Percentiles rank a stretch among this genome's conserved stretches.
phyloP scores from a whole-genome alignment of 2,888 invertebrate genomes.

The Herminia tarsipennalis region DNA sequence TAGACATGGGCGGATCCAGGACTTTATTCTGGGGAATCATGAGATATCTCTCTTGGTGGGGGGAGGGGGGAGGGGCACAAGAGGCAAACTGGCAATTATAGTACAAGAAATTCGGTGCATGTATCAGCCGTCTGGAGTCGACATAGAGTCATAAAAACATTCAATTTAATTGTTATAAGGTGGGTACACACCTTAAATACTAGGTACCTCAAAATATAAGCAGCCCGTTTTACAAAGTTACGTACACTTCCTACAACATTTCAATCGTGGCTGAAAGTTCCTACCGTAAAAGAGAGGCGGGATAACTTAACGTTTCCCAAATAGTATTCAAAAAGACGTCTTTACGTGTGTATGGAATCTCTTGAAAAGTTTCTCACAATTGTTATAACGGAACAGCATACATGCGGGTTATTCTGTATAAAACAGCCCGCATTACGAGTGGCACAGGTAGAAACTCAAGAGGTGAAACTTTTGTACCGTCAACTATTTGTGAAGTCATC shows the following conservation, averaged over 20 bases:
- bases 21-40: no score
- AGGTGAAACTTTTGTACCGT: slow-evolving; percentile 37
- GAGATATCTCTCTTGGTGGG: no score
- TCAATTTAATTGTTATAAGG: no score
- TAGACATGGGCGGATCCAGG: no score
- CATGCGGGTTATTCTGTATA: slow-evolving; percentile 15
- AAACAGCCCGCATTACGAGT: slow-evolving; percentile 31
- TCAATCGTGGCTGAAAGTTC: no score
- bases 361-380: slow-evolving; percentile 12
- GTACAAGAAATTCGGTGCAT: no score
- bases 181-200: not conserved
- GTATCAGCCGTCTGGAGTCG: no score
- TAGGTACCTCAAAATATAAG: not conserved
- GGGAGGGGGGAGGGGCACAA: no score
- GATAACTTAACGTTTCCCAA: not conserved
- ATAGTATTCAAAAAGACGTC: not conserved
- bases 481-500: slow-evolving; percentile 52
- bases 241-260: not conserved
- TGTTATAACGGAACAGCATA: slow-evolving; percentile 6
- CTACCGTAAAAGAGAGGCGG: no score
- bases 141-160: no score
- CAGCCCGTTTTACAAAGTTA: no score
- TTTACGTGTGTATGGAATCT: not conserved
- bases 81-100: no score
- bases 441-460: slow-evolving; percentile 25